Evolutionary conservation across 53 echinoderm and acorn worm species (phyloP).

Genomic region (Holothuria leucospilota): DNA sequence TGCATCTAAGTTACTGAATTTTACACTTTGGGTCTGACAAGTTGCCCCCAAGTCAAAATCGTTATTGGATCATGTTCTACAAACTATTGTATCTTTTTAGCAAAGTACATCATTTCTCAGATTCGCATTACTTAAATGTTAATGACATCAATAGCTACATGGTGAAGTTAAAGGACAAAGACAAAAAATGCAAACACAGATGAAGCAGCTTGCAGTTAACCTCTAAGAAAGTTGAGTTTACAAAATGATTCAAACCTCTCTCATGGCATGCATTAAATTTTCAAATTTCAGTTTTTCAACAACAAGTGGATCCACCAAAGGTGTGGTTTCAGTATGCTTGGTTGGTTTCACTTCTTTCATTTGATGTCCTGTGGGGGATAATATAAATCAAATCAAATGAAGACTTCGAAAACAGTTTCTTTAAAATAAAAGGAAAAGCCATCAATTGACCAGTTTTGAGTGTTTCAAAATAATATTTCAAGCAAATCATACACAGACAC

Average conservation of each 20-base stretch:
- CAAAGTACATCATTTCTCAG: neutral
- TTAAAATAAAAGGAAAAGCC: neutral
- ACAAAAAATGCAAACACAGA: too few species aligned
- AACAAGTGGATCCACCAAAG: neutral
- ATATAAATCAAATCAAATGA: neutral
- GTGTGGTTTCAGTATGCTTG: neutral
- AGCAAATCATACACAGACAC: too few species aligned
- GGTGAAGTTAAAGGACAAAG: too few species aligned
- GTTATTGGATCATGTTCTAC: too few species aligned
- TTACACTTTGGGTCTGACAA: too few species aligned
- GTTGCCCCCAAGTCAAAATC: too few species aligned
- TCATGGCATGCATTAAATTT: slow-evolving; percentile 6
- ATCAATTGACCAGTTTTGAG: neutral
- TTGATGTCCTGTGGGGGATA: neutral
- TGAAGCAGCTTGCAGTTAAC: too few species aligned
- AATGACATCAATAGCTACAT: too few species aligned
- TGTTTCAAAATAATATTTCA: too few species aligned
- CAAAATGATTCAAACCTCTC: neutral
- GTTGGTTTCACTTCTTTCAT: neutral
- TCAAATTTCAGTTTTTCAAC: slow-evolving; percentile 14
- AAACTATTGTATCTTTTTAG: too few species aligned
- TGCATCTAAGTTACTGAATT: too few species aligned
- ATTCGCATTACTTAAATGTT: neutral
- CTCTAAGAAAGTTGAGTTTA: too few species aligned
- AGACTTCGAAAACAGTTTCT: neutral